A percentile compares a stretch with the other conserved stretches of the same genome.
Conservation (phyloP, 1,140 invertebrate species). For the Ptiloglossa arizonensis region DNA sequence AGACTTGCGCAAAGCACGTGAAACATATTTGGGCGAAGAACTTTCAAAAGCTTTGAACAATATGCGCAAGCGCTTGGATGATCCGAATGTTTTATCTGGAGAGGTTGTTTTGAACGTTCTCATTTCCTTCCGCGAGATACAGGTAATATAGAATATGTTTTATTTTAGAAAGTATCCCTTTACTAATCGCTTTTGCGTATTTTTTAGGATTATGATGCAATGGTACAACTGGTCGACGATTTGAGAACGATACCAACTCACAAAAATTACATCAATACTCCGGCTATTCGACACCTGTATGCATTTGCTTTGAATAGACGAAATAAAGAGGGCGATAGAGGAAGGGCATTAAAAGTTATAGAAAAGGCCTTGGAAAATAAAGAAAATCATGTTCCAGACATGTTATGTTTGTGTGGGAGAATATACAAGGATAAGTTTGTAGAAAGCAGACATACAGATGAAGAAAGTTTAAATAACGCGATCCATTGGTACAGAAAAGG, state of each 20-base stretch:
- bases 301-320: slow-evolving; percentile 98
- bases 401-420: slow-evolving; percentile 98
- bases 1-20: slow-evolving; percentile 96
- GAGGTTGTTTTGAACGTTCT: slow-evolving; percentile 97
- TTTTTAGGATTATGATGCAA: slow-evolving; percentile 95
- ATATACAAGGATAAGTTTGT: slow-evolving; percentile 99
- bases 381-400: slow-evolving; percentile 97
- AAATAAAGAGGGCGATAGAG: slow-evolving; percentile 96
- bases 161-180: background rate
- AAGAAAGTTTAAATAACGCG: slow-evolving; percentile 93
- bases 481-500: slow-evolving; percentile 99
- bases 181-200: background rate
- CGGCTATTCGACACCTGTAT: slow-evolving; percentile 95
- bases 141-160: slow-evolving; percentile 80
- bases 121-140: slow-evolving; percentile 95
- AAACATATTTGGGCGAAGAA: slow-evolving; percentile 93
- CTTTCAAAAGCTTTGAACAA: slow-evolving; percentile 92
- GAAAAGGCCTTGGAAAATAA: slow-evolving; percentile 94
- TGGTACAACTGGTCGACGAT: slow-evolving; percentile 98
- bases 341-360: slow-evolving; percentile 96
- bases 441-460: slow-evolving; percentile 95
- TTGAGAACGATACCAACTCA: slow-evolving; percentile 95
- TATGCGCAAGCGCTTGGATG: slow-evolving; percentile 96
- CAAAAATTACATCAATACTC: slow-evolving; percentile 93
- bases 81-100: slow-evolving; percentile 97